Base-by-base conservation (phyloP, 2,888 invertebrate species). In the Patella depressa region DNA sequence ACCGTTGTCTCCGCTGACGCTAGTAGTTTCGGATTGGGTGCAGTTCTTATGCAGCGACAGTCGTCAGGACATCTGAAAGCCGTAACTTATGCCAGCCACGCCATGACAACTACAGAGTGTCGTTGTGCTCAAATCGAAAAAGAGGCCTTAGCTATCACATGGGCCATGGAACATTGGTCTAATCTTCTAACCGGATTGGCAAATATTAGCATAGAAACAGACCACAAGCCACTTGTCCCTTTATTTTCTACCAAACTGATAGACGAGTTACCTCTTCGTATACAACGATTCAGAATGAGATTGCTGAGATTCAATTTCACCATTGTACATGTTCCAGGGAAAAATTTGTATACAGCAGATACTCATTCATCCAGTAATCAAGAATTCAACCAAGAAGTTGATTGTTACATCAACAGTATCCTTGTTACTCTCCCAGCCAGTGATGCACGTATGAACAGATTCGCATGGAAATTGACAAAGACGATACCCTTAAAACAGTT, bases 331-430 rank as follows among this genome's bases (percentile, higher is more conserved):
- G 17, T 57, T 57, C 17, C 57, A 57, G 79, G 74, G 5, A 77
- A 71, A 71, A n/a, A 65, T 17, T 70, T 79, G 74, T 77, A 69
- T 53, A 69, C 77, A 74, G 74, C 74, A n/a, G 79, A 79, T 29
- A 24, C 70, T 9, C 45, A 7, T 45, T 45, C 45, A 45, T 45
- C 5, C 45, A 45, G 45, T 45, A 45, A 3, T 45, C 45, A 1
- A 2, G 78, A 5, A 45, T 7, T 45, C 45, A 45, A 45, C 45
- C 45, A 45, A 45, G 45, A 45, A 45, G 45, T 57, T 57, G 57
- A 57, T n/a, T 57, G 57, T 17, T 57, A 57, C 11, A 4, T 57
- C 57, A 57, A 57, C 17, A 17, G 15, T 57, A 17, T 57, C 5
- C 15, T 57, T 2, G 57, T 57, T n/a, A 57, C 15, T n/a, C 17